Conservation (phyloP, 2,797 vertebrate genomes). For the Nasua narica region DNA sequence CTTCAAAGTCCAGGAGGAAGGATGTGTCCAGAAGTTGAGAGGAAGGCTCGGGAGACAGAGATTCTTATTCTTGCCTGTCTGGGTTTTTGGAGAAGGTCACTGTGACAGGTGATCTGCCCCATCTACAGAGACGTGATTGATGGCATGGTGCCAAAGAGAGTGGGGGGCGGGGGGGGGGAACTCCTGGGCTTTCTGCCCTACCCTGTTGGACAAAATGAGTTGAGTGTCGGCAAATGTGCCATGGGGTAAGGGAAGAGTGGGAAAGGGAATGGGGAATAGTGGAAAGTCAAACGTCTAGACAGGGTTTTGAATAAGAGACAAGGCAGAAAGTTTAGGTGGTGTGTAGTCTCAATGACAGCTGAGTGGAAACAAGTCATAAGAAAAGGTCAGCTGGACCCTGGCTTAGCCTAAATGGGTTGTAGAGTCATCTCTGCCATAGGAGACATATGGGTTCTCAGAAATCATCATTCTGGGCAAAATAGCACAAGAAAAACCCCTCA, state of each 20-base stretch:
- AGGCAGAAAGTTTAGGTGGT: not conserved
- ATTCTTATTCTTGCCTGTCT: too few relatives aligned
- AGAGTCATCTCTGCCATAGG: not conserved
- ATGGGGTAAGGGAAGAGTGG: not conserved
- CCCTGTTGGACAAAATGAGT: not conserved
- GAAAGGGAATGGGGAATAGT: not conserved
- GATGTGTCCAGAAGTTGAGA: not conserved
- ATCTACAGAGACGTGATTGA: accelerated
- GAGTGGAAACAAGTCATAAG: not conserved
- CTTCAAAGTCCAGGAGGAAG: not conserved
- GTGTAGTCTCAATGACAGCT: not conserved
- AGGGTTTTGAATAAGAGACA: not conserved
- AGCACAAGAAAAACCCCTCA: not conserved
- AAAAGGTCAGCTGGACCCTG: not conserved
- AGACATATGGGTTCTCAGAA: not conserved
- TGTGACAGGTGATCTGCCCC: not conserved
- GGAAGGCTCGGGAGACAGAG: accelerated
- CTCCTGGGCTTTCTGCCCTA: not conserved
- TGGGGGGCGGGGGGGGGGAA: not conserved
- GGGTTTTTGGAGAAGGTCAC: not conserved
- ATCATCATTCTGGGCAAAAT: not conserved
- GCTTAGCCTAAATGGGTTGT: not conserved
- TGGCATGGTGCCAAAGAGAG: not conserved
- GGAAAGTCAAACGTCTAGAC: not conserved
- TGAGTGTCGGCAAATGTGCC: not conserved